Base-by-base conservation (phyloP, 2,797 vertebrate genomes). In the Pterois miles region DNA sequence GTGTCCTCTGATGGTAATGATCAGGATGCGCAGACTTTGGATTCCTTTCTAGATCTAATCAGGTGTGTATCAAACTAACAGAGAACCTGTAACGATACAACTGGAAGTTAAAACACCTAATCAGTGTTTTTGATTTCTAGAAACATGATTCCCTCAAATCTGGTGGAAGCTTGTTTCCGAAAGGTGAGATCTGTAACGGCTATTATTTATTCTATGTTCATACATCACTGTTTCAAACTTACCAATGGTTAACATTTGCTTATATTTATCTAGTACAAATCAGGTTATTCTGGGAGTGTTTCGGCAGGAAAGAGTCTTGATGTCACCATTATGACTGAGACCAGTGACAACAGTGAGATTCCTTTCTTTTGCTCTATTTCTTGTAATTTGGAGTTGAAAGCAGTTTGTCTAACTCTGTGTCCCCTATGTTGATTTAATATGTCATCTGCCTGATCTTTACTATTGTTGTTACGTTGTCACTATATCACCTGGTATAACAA, bases 141-240 rank as follows among this genome's bases (percentile, higher is more conserved):
- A 94, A 97, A 90, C 52, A 96, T 97, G 96, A 95, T 97, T 86
- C 96, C 96, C 0, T 96, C 96, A 67, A 97, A 97, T 91, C 92
- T 97, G 53, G 93, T 97, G 80, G 96, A 97, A 92, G 96, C 96
- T 65, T 97, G 96, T 95, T 97, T 97, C 90, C 96, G 95, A 94
- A 96, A 97, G 95, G 97, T 98, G 90, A 90, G 53, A 74, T 29
- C n/a, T 11, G 3, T 11, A 43, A 13, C n/a, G 8, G 1, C 27
- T 22, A 5, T 54, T 6, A 23, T 71, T 56, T 43, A 14, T 71
- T 36, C 25, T 67, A 2, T 8, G 34, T 27, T 22, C 1, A 48
- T 16, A 12, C 2, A 6, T 20, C 25, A 18, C 14, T n/a, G 12
- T 66, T 34, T 59, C 11, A 53, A 54, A 18, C 29, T 58, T 16